Evolutionary conservation across 2,888 invertebrate species (phyloP).

Genomic region (Proisotoma minuta): DNA sequence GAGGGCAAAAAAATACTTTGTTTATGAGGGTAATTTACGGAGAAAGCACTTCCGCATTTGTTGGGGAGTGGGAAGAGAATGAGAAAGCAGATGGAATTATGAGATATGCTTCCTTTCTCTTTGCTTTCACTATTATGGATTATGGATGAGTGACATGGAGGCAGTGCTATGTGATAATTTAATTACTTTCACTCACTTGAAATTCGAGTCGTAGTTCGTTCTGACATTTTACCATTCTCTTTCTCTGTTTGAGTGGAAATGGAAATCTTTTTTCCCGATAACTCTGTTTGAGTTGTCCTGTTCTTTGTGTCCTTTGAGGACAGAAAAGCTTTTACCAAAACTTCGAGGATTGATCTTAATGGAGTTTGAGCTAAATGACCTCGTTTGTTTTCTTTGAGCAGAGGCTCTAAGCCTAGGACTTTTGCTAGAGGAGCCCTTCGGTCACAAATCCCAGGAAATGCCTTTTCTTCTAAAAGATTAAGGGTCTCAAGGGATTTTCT

Average conservation of each 20-base stretch:
- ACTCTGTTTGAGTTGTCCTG: neutral
- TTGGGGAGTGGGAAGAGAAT: neutral
- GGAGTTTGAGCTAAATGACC: neutral
- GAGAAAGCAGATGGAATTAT: too few species aligned
- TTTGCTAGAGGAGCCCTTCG: neutral
- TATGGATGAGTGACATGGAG: too few species aligned
- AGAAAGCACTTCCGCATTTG: too few species aligned
- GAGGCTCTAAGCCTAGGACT: neutral
- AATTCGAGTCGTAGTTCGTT: too few species aligned
- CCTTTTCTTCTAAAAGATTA: neutral
- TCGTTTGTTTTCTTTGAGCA: neutral
- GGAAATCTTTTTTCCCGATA: too few species aligned
- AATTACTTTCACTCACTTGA: too few species aligned
- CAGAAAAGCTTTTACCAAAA: slow-evolving; percentile 4
- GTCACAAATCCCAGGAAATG: neutral
- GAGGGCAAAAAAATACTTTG: neutral
- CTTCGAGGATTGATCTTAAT: slow-evolving; percentile 1
- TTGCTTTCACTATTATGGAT: too few species aligned
- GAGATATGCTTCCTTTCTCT: too few species aligned
- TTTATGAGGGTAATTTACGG: too few species aligned
- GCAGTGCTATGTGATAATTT: too few species aligned
- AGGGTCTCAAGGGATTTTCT: neutral
- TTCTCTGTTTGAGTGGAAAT: too few species aligned
- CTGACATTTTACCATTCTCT: too few species aligned
- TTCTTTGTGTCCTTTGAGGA: neutral